A percentile compares a stretch with the other conserved stretches of the same genome.
These are phyloP conservation scores for Drosophila prostipennis DNA, from an alignment of 2,888 invertebrate species.

Conservation along the genomic window DNA sequence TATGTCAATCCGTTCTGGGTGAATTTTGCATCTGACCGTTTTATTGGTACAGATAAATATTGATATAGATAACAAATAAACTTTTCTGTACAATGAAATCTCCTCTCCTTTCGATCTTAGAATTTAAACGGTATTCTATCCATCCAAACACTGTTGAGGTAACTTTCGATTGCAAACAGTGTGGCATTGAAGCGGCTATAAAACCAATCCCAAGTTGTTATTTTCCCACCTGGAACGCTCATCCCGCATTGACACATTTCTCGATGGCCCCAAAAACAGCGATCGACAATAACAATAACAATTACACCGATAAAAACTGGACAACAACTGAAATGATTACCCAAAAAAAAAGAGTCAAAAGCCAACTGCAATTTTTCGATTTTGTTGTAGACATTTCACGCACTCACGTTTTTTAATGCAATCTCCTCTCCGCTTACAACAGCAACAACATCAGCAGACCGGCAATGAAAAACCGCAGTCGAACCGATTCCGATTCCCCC, in stretches of 20 bases:
- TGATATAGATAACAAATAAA: too few relatives aligned
- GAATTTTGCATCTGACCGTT: too few relatives aligned
- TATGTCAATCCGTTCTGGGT: too few relatives aligned
- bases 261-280: slow-evolving; percentile 42
- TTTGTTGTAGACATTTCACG: slow-evolving; percentile 60
- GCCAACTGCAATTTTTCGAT: slow-evolving; percentile 24
- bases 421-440: slow-evolving; percentile 22
- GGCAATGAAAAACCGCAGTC: slow-evolving; percentile 32
- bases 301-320: slow-evolving; percentile 51
- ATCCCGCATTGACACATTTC: slow-evolving; percentile 53
- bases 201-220: slow-evolving; percentile 12
- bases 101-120: too few relatives aligned
- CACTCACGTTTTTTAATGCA: slow-evolving; percentile 77
- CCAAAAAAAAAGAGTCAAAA: slow-evolving; percentile 23
- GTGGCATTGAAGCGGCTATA: slow-evolving; percentile 19
- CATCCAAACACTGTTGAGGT: too few relatives aligned
- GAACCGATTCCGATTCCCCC: slow-evolving; percentile 4
- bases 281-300: slow-evolving; percentile 37
- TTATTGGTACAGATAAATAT: too few relatives aligned
- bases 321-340: slow-evolving; percentile 35
- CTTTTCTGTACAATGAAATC: too few relatives aligned
- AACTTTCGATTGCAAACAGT: not conserved
- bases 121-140: too few relatives aligned
- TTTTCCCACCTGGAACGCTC: slow-evolving; percentile 30
- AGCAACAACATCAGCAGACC: not conserved